Percentiles rank a stretch among this genome's conserved stretches.
Evolutionary conservation across 2,113 vertebrate species (phyloP).

Genomic region (Pungitius pungitius): DNA sequence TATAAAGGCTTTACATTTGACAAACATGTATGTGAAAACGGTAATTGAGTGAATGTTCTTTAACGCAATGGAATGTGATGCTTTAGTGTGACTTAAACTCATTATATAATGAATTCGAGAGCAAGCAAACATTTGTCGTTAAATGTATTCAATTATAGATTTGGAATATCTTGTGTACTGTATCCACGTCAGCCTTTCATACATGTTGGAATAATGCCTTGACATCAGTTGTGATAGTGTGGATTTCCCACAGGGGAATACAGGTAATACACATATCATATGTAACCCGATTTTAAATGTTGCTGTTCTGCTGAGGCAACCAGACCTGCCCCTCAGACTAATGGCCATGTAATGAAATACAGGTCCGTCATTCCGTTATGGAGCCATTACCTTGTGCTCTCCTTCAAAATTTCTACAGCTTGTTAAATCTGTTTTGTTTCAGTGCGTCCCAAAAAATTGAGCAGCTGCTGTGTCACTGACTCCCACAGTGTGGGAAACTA

Average conservation of each 20-base stretch:
- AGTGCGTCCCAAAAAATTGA: conserved; percentile 30
- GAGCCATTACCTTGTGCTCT: conserved; percentile 38
- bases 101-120: neutral
- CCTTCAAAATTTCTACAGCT: conserved; percentile 55
- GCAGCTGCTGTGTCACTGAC: conserved; percentile 20
- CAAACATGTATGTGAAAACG: neutral
- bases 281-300: conserved; percentile 43
- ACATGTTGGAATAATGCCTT: neutral
- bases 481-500: conserved; percentile 3
- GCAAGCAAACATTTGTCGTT: neutral
- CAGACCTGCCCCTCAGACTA: conserved; percentile 33
- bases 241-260: conserved; percentile 9
- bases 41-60: neutral
- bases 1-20: neutral
- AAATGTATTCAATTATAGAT: neutral
- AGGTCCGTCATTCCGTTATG: conserved; percentile 39
- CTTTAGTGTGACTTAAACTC: neutral
- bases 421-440: conserved; percentile 55
- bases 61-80: neutral
- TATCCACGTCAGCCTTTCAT: neutral
- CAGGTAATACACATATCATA: conserved; percentile 2
- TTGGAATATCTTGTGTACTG: neutral
- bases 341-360: conserved; percentile 55
- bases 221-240: neutral
- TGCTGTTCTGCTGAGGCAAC: conserved; percentile 25